phyloP scores from a whole-genome alignment of 2,797 vertebrate genomes.

The Emys orbicularis region DNA sequence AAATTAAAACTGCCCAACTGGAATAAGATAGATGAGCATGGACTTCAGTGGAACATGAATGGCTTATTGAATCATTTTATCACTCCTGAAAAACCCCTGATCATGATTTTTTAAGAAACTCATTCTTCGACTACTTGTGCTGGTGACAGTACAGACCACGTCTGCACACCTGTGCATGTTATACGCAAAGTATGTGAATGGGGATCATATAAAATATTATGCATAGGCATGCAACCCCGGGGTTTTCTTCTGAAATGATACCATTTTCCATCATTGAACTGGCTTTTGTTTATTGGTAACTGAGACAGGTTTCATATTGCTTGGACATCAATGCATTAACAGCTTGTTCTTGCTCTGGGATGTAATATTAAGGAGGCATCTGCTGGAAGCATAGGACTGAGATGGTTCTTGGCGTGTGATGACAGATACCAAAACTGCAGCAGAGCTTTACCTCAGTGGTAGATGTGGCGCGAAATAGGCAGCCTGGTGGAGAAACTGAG shows the following conservation, averaged over 20 bases:
- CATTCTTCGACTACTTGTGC: background rate
- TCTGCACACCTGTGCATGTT: background rate
- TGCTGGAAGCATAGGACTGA: background rate
- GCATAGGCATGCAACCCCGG: background rate
- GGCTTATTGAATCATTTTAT: background rate
- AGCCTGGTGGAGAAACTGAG: background rate
- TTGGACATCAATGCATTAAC: background rate
- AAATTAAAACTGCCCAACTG: background rate
- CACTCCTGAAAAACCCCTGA: background rate
- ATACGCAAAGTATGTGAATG: background rate
- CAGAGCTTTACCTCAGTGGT: background rate
- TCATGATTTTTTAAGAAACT: background rate
- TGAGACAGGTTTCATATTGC: background rate
- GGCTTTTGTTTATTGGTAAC: background rate
- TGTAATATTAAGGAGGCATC: background rate
- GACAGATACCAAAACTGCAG: background rate
- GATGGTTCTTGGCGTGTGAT: background rate
- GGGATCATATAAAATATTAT: background rate
- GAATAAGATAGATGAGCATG: background rate
- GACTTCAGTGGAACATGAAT: background rate
- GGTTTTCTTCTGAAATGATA: background rate
- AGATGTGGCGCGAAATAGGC: background rate
- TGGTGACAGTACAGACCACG: rapidly evolving
- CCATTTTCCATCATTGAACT: background rate
- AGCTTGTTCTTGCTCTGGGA: background rate